Base-by-base conservation (phyloP, 2,797 vertebrate species). In the Xenopus petersii region DNA sequence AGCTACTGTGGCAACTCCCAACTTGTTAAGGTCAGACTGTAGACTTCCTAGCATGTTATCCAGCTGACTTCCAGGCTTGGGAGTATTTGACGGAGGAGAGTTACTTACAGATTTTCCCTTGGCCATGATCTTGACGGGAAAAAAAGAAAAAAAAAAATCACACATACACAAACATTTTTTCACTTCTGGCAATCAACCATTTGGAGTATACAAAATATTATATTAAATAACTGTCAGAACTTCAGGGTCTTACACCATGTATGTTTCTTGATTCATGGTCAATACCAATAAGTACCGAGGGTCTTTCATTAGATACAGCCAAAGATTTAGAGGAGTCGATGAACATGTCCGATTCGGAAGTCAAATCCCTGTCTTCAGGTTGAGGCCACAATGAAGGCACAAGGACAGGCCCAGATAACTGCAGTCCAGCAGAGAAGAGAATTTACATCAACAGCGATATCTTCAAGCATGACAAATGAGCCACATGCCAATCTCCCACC, bases 31-130 rank as follows among this genome's bases (percentile, higher is more conserved):
- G 86, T 98, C 96, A 0, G 95, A 97, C 86, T 98, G 96, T 68
- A 98, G 91, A 84, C 94, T 98, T 67, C 95, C 96, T 83, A 98
- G 85, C 96, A 98, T 98, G 89, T 94, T 98, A 86, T 98, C 96
- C 70, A 98, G 88, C 86, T 98, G 96, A 87, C 96, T 98, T 75
- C 94, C 95, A 0, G 93, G 93, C 84, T 97, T 98, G 0, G 92
- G 89, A 30, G 88, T 83, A 0, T 84, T 89, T 0, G 90, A 88
- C 0, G 94, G 92, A 6, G 94, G 92, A 9, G 89, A 90, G 81
- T 82, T 84, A 79, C 83, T 90, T 62, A 90, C 88, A 0, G 86
- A 79, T 85, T 92, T 96, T 67, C 93, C 95, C 83, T 96, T 94
- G 0, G 94, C 88, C 92, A 95, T 95, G 83, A 96, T 95, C 95